Conservation (phyloP, 2,888 invertebrate genomes). For the Eristalinus sepulchralis region DNA sequence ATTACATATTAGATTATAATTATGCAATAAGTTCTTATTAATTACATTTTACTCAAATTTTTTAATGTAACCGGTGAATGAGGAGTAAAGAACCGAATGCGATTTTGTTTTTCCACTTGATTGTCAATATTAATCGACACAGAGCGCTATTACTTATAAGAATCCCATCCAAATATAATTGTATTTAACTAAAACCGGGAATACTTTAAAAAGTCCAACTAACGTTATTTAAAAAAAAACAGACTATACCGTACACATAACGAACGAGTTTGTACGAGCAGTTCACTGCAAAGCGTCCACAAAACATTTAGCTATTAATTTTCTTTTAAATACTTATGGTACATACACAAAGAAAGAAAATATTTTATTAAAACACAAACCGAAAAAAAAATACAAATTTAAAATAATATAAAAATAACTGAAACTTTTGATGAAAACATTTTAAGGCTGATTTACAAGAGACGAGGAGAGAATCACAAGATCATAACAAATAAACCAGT, state of each 20-base stretch:
- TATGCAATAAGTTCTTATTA: background rate
- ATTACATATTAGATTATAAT: slow-evolving; percentile 4
- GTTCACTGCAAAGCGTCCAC: slow-evolving; percentile 41
- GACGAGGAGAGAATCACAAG: slow-evolving; percentile 23
- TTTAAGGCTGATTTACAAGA: slow-evolving; percentile 70
- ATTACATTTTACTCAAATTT: background rate
- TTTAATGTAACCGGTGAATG: background rate
- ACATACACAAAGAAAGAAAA: background rate
- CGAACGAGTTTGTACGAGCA: background rate
- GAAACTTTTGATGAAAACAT: slow-evolving; percentile 60
- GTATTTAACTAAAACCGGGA: slow-evolving; percentile 8
- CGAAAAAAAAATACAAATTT: slow-evolving; percentile 2
- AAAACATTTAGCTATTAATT: slow-evolving; percentile 4
- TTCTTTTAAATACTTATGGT: background rate
- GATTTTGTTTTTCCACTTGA: background rate
- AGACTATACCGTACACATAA: background rate
- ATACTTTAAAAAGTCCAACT: background rate
- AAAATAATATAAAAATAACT: slow-evolving; percentile 23
- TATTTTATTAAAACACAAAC: slow-evolving; percentile 26
- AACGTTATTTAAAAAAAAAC: background rate
- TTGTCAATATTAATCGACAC: background rate
- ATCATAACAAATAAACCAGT: slow-evolving; percentile 27
- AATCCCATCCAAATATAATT: background rate
- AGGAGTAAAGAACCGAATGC: background rate
- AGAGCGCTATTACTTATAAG: background rate